Conservation (phyloP, 2,888 invertebrate species). For the Antheraea yamamai region DNA sequence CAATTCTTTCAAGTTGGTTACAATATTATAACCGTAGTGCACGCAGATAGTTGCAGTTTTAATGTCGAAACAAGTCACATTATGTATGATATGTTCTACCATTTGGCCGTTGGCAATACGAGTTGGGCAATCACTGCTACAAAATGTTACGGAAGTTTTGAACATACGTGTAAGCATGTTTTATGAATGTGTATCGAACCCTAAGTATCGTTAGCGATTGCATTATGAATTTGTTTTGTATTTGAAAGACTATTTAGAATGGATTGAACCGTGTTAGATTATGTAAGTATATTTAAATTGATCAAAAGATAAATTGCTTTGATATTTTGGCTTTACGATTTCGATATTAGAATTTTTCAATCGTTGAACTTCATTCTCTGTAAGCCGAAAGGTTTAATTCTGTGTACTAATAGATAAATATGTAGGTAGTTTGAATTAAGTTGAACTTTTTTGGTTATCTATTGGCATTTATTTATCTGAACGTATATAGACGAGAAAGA, state of each 20-base stretch:
- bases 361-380: too few relatives aligned
- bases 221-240: not conserved
- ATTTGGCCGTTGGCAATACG: constrained; percentile 9
- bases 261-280: not conserved
- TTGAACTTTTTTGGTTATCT: too few relatives aligned
- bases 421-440: too few relatives aligned
- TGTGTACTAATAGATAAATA: too few relatives aligned
- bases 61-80: constrained; percentile 3
- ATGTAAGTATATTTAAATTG: not conserved
- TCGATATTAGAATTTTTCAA: not conserved
- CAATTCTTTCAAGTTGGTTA: constrained; percentile 28
- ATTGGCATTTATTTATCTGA: too few relatives aligned
- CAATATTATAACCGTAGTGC: constrained; percentile 35
- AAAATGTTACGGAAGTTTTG: constrained; percentile 8
- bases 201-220: not conserved
- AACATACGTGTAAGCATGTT: not conserved
- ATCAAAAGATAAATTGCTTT: not conserved
- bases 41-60: not conserved
- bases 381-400: too few relatives aligned
- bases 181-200: constrained; percentile 3
- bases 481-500: too few relatives aligned
- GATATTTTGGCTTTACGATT: not conserved
- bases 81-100: constrained; percentile 1
- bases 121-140: not conserved
- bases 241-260: not conserved